Evolutionary conservation across 2,797 vertebrate species (phyloP).

Genomic region (Sarcoramphus papa): DNA sequence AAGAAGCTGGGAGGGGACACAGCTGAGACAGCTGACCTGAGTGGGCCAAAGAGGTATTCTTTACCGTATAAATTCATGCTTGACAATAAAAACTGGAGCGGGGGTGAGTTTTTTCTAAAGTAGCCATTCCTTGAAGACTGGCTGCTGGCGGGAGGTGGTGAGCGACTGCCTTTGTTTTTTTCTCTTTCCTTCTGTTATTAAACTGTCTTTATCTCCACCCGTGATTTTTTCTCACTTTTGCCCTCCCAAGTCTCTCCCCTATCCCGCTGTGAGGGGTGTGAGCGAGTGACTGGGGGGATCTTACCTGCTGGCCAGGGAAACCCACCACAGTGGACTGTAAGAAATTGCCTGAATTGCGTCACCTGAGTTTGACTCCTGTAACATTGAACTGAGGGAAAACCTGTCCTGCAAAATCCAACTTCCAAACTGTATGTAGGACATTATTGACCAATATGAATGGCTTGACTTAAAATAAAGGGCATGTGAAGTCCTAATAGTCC

Average conservation of each 20-base stretch:
- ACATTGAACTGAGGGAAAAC: not conserved
- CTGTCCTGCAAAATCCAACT: not conserved
- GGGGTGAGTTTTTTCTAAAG: not conserved
- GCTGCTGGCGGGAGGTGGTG: not conserved
- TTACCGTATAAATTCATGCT: not conserved
- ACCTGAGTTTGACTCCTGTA: not conserved
- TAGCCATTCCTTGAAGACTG: not conserved
- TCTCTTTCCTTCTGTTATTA: not conserved
- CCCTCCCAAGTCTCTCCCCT: not conserved
- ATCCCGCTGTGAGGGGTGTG: fast-evolving
- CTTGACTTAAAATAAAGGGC: not conserved
- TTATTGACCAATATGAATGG: not conserved
- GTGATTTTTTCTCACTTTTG: not conserved
- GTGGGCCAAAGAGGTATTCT: not conserved
- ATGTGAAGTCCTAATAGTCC: not conserved
- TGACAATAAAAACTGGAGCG: not conserved
- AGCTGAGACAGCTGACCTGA: not conserved
- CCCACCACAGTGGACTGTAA: not conserved
- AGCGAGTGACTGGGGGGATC: fast-evolving
- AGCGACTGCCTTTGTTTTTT: not conserved
- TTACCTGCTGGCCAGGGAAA: not conserved
- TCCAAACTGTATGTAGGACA: not conserved
- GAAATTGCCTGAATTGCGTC: not conserved
- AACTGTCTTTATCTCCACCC: not conserved
- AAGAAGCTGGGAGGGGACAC: not conserved